Percentiles rank a stretch among this genome's conserved stretches.
These are phyloP conservation scores for Ochropleura plecta DNA, from an alignment of 2,888 invertebrate species.

Conservation along the genomic window DNA sequence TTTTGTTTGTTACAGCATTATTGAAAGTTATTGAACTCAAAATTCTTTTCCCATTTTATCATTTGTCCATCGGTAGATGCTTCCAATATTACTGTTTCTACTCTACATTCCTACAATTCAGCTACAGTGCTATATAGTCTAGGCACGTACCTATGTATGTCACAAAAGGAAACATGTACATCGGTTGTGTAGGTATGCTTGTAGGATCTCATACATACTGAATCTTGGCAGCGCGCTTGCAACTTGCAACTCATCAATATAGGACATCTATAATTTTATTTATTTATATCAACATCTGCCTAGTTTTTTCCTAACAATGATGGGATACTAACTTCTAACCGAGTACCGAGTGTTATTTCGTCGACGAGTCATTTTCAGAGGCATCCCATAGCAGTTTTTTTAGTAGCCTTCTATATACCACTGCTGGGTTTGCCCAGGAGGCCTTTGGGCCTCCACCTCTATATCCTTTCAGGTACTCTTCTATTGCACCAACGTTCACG, in stretches of 20 bases:
- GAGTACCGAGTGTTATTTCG: not conserved
- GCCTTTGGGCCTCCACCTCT: too few species aligned
- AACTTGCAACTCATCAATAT: conserved; percentile 31
- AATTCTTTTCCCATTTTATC: not conserved
- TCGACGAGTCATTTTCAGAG: not conserved
- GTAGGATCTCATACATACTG: conserved; percentile 42
- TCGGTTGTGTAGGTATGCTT: conserved; percentile 1
- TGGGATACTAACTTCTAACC: too few species aligned
- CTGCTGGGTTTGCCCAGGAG: too few species aligned
- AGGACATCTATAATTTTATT: not conserved
- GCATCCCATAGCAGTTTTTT: too few species aligned
- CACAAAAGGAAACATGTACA: conserved; percentile 35
- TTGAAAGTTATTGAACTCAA: not conserved
- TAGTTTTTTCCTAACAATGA: not conserved
- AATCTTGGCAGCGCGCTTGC: conserved; percentile 11
- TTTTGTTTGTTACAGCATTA: not conserved
- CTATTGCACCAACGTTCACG: too few species aligned
- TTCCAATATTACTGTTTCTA: not conserved
- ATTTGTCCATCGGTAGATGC: not conserved
- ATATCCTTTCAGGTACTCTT: too few species aligned
- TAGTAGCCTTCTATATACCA: too few species aligned
- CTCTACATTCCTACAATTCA: not conserved
- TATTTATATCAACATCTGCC: not conserved
- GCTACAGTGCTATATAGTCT: not conserved
- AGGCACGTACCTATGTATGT: conserved; percentile 28